Evolutionary conservation across 2,797 vertebrate species (phyloP).

Genomic region (Xenentodon cancila): DNA sequence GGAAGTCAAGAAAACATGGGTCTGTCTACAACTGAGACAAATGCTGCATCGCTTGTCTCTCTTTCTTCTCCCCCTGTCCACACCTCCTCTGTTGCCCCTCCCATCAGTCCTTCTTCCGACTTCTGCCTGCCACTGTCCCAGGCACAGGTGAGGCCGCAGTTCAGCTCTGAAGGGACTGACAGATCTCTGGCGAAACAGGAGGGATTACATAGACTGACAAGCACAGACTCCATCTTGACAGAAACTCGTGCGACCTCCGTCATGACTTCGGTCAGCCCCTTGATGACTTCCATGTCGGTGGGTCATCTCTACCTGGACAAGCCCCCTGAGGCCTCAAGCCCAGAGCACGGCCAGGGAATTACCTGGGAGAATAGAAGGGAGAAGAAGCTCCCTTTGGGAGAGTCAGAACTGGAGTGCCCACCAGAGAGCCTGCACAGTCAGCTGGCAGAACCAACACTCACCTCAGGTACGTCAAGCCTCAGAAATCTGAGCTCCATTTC

Average conservation of each 20-base stretch:
- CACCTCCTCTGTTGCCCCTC: slow-evolving; percentile 41
- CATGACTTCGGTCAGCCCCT: slow-evolving; percentile 54
- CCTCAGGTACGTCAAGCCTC: slow-evolving; percentile 83
- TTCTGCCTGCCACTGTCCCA: slow-evolving; percentile 66
- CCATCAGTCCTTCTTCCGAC: slow-evolving; percentile 56
- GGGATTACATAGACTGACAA: slow-evolving; percentile 66
- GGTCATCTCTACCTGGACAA: slow-evolving; percentile 67
- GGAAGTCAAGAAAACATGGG: slow-evolving; percentile 25
- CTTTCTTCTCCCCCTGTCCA: slow-evolving; percentile 55
- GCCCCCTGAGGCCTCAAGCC: slow-evolving; percentile 26
- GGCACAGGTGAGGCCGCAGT: slow-evolving; percentile 49
- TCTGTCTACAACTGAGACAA: slow-evolving; percentile 36
- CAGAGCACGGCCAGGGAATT: slow-evolving; percentile 61
- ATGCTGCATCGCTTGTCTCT: slow-evolving; percentile 46
- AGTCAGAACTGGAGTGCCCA: slow-evolving; percentile 74
- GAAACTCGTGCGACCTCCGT: slow-evolving; percentile 35
- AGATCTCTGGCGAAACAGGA: slow-evolving; percentile 46
- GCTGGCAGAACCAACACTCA: slow-evolving; percentile 83
- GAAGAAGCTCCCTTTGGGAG: slow-evolving; percentile 73
- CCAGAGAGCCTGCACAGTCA: slow-evolving; percentile 79
- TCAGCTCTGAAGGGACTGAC: slow-evolving; percentile 50
- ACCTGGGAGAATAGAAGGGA: slow-evolving; percentile 62
- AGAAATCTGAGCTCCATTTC: too few species aligned
- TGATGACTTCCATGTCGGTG: slow-evolving; percentile 58
- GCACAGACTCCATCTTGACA: slow-evolving; percentile 76